These are phyloP conservation scores for Ictidomys tridecemlineatus DNA, from an alignment of 2,113 vertebrate genomes.

Conservation along the genomic window DNA sequence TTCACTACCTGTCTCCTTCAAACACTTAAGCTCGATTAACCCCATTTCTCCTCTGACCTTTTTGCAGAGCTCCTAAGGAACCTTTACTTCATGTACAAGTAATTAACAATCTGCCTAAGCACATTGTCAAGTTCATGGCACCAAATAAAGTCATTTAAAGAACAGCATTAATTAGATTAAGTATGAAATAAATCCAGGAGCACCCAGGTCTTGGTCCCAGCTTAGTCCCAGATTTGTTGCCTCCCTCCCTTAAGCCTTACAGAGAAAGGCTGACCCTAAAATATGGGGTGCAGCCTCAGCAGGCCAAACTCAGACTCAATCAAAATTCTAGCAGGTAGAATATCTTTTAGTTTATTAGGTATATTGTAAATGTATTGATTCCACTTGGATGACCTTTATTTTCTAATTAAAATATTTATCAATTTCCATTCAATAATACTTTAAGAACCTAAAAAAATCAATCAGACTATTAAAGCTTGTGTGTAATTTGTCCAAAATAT, in stretches of 20 bases:
- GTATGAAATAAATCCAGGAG: background rate
- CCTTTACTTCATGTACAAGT: background rate
- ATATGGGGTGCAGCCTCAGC: rapidly evolving
- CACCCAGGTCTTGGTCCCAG: background rate
- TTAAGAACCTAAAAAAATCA: background rate
- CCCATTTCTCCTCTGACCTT: background rate
- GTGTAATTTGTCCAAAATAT: slow-evolving; percentile 64
- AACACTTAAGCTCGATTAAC: background rate
- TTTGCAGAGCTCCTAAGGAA: background rate
- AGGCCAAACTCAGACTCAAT: background rate
- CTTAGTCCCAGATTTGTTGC: background rate
- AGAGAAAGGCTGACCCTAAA: background rate
- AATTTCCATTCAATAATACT: background rate
- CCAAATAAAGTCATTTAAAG: background rate
- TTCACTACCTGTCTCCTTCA: background rate
- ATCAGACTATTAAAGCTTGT: background rate
- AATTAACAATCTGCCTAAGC: background rate
- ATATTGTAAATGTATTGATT: background rate
- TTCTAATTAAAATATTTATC: background rate
- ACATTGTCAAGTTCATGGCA: background rate
- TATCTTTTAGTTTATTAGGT: background rate
- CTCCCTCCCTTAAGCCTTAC: background rate
- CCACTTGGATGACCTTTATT: background rate
- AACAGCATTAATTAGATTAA: background rate
- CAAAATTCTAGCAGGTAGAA: background rate